A percentile compares a stretch with the other conserved stretches of the same genome.
phyloP scores from a whole-genome alignment of 2,888 invertebrate genomes.

The Pegoplata infirma region DNA sequence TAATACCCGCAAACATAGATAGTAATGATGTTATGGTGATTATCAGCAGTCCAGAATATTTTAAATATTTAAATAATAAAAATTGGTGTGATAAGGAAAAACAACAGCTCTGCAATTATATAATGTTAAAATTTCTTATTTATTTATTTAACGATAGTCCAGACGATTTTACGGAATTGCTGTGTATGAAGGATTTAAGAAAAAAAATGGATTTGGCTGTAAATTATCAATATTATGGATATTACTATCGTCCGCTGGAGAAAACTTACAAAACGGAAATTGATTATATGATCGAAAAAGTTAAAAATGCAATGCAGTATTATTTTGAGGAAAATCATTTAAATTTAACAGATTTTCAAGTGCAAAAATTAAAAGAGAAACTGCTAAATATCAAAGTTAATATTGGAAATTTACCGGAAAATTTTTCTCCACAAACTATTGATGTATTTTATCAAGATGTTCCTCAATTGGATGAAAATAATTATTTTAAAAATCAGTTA shows the following conservation, averaged over 20 bases:
- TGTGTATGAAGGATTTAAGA: constrained; percentile 69
- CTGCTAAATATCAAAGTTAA: constrained; percentile 66
- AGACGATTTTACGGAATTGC: constrained; percentile 41
- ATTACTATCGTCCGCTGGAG: constrained; percentile 50
- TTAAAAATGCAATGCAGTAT: constrained; percentile 58
- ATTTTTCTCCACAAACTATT: constrained; percentile 48
- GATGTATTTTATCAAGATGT: constrained; percentile 64
- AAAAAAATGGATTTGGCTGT: constrained; percentile 70
- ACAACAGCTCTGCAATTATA: constrained; percentile 66
- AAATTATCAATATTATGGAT: constrained; percentile 66
- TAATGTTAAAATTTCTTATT: constrained; percentile 70
- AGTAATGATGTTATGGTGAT: neutral
- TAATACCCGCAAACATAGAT: neutral
- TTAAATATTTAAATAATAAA: constrained; percentile 2
- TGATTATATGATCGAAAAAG: constrained; percentile 7
- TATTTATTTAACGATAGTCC: constrained; percentile 64
- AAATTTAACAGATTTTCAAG: constrained; percentile 28
- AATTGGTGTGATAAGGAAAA: neutral
- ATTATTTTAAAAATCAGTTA: constrained; percentile 67
- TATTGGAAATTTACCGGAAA: constrained; percentile 70
- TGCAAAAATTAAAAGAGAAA: constrained; percentile 62
- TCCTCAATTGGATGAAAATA: neutral
- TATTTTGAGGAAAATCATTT: constrained; percentile 65
- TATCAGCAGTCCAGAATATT: constrained; percentile 25
- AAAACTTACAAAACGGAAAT: neutral